These are phyloP conservation scores for Drosophila sordidula DNA, from an alignment of 2,888 invertebrate species.

Conservation along the genomic window DNA sequence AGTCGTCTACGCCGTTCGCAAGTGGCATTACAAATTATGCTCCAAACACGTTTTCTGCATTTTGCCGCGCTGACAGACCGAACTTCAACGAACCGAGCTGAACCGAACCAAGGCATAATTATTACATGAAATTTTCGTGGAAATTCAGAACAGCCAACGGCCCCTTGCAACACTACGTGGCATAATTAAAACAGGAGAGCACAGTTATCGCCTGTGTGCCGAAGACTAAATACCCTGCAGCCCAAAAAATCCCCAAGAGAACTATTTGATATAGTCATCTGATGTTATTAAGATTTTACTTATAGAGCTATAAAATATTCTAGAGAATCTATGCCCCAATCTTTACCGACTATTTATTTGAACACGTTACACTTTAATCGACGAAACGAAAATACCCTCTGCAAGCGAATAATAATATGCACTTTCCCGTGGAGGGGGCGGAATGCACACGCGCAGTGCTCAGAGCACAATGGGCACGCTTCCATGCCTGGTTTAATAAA, in stretches of 20 bases:
- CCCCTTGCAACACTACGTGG: conserved; percentile 65
- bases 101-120: conserved; percentile 48
- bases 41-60: conserved; percentile 50
- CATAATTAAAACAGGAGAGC: conserved; percentile 63
- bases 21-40: conserved; percentile 42
- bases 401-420: conserved; percentile 22
- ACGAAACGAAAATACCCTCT: not conserved
- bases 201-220: not conserved
- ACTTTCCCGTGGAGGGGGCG: conserved; percentile 8
- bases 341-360: no score
- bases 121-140: conserved; percentile 78
- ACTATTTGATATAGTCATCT: no score
- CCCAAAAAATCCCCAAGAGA: no score
- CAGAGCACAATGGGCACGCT: conserved; percentile 62
- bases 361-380: not conserved
- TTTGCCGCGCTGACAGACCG: conserved; percentile 45
- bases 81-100: conserved; percentile 29
- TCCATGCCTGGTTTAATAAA: conserved; percentile 71
- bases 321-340: no score
- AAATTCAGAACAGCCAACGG: conserved; percentile 63
- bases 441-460: conserved; percentile 33
- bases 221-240: conserved; percentile 25
- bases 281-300: no score
- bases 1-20: conserved; percentile 11
- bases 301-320: no score